These are phyloP conservation scores for Spilosoma lubricipeda DNA, from an alignment of 2,888 invertebrate species.

Conservation along the genomic window DNA sequence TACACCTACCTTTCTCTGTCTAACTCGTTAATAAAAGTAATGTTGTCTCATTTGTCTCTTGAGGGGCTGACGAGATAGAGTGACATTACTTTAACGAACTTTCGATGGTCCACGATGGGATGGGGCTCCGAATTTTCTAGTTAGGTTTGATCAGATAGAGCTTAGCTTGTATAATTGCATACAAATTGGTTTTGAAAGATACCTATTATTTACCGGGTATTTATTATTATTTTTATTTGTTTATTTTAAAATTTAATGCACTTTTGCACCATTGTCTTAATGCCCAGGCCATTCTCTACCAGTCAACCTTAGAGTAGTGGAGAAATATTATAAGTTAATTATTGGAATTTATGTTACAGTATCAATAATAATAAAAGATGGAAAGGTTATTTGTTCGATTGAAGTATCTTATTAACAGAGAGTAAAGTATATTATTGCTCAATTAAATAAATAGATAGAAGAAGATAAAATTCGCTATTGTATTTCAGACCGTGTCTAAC, in stretches of 20 bases:
- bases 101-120: slow-evolving; percentile 78
- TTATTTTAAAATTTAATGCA: no score
- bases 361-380: not conserved
- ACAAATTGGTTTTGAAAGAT: slow-evolving; percentile 43
- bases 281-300: no score
- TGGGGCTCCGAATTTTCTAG: slow-evolving; percentile 62
- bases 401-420: no score
- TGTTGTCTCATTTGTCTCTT: slow-evolving; percentile 68
- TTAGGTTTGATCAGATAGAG: slow-evolving; percentile 55
- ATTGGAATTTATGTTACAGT: no score
- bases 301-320: no score
- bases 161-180: slow-evolving; percentile 52
- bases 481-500: no score
- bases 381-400: no score
- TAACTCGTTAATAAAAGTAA: slow-evolving; percentile 51
- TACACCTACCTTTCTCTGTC: slow-evolving; percentile 65
- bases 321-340: no score
- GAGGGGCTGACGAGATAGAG: slow-evolving; percentile 78
- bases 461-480: not conserved
- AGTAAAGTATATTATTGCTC: not conserved
- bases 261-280: no score
- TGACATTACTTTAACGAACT: slow-evolving; percentile 86
- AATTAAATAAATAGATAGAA: not conserved
- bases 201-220: not conserved
- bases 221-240: not conserved